Percentiles rank a stretch among this genome's conserved stretches.
These are phyloP conservation scores for Diabrotica virgifera DNA, from an alignment of 1,140 invertebrate species.

Conservation along the genomic window DNA sequence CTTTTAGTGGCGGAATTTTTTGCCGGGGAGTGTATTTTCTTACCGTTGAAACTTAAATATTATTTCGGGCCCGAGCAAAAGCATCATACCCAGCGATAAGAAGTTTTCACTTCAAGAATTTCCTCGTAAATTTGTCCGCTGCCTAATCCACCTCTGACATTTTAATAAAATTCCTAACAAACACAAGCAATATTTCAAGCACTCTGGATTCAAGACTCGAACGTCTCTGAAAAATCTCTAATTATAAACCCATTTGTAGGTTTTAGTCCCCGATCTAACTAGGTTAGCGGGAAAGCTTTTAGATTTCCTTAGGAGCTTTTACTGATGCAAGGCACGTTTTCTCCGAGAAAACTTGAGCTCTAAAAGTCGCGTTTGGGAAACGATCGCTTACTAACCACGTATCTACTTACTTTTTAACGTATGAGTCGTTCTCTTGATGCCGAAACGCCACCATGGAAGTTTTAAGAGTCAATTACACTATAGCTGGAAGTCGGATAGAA, in stretches of 20 bases:
- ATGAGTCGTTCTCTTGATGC: slow-evolving; percentile 9
- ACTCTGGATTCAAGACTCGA: slow-evolving; percentile 5
- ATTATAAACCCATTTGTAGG: slow-evolving; percentile 25
- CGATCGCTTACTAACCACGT: slow-evolving; percentile 22
- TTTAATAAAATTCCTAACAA: background rate
- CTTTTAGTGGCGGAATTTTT: no score
- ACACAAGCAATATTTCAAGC: slow-evolving; percentile 8
- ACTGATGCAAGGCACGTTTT: slow-evolving; percentile 12
- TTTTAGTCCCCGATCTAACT: slow-evolving; percentile 25
- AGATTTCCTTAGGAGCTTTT: slow-evolving; percentile 15
- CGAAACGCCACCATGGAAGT: background rate
- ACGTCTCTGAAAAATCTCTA: slow-evolving; percentile 13
- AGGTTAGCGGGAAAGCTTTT: slow-evolving; percentile 27
- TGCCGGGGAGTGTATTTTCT: no score
- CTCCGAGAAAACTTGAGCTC: slow-evolving; percentile 6
- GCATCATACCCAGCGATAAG: no score
- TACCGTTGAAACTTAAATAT: no score
- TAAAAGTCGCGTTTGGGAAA: slow-evolving; percentile 12
- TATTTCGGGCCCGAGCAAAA: no score
- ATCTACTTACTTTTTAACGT: slow-evolving; percentile 27
- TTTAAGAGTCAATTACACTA: slow-evolving; percentile 11
- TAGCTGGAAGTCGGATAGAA: background rate
- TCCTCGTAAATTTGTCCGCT: no score
- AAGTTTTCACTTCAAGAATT: no score
- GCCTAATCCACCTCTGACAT: no score